Base-by-base conservation (phyloP, 2,113 vertebrate species). In the Crotophaga sulcirostris region DNA sequence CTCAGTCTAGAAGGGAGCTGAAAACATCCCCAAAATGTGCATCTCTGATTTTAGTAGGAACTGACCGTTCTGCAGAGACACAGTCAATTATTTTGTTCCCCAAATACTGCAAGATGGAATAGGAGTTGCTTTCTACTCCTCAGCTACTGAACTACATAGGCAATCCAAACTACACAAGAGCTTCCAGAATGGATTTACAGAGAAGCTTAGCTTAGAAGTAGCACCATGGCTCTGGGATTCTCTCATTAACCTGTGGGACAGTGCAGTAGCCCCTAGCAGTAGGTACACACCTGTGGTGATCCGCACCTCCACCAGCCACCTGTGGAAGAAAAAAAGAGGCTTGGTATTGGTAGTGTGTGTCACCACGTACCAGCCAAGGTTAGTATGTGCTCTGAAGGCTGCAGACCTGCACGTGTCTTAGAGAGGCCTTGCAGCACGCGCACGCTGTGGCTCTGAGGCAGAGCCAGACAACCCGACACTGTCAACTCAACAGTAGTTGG, bases 301-400 rank as follows among this genome's bases (percentile, higher is more conserved):
- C 98, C 98, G 98, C 98, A 98, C 98, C 98, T 98, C 98, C 98
- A 98, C 97, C 97, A 98, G 98, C 96, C 97, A 98, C 98, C 98
- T 98, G 98, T 97, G 98, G 97, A 98, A 98, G 98, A 98, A 98
- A 98, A 98, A 98, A 98, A 98, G 96, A 98, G 98, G 98, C 98
- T 98, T 97, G 98, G 98, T 98, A 98, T 98, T 98, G 98, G 98
- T 98, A 98, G 98, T 93, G 97, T 94, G 94, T 84, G 97, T 97
- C 97, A 98, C 98, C 98, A 98, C 88, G 91, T 98, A 98, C 98
- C 98, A 98, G 98, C 98, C 98, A 95, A 91, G 82, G 97, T 98
- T 98, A 98, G 98, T 98, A 97, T 91, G 94, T 87, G 95, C 93
- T 96, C 45, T 77, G 78, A 96, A 93, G 84, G 95, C 96, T 97